Evolutionary conservation across 2,113 vertebrate species (phyloP), one percentile per base, ranked within the genome.

Genomic region (Cyprinodon tularosa): DNA sequence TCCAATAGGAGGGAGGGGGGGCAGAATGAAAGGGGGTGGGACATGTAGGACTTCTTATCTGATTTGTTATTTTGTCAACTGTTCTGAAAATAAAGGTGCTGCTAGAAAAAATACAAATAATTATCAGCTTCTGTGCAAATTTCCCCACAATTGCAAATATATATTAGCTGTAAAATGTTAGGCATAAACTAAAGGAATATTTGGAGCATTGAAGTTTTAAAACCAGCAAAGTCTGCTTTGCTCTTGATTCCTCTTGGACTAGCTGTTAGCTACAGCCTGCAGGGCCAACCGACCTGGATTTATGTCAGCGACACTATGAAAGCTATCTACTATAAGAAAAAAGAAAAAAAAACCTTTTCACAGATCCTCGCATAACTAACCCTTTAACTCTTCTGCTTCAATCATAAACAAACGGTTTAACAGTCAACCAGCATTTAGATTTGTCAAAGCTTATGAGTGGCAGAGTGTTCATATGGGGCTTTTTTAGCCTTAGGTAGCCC

Each of bases 391-490:
- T 71, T 48, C 48, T n/a, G 57, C 80, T 70, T 66, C 66, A 65
- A 65, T 74, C 74, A 72, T 82, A 81, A 88, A 86, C 68, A 76
- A 73, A 74, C 9, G 65, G 36, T 66, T 70, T 77, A 62, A 68
- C 70, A 78, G 74, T 77, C 73, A 59, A 66, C 63, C 47, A 80
- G 66, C 74, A 44, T 60, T 65, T 59, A 45, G 50, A 72, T 81
- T 77, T 57, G 78, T 82, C 76, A 73, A 66, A 86, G 67, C 76
- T 80, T 71, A 62, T 61, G 57, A 77, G 50, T 67, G 60, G 53
- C 74, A 59, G 72, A 66, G 22, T 12, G 80, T 64, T 68, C 74
- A 69, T 78, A 78, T 78, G 61, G 47, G 48, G 29, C 22, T 61
- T 74, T 63, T 82, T 73, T 64, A 69, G 84, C 77, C 66, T 44